Conservation (phyloP, 2,888 invertebrate species). For the Notodonta dromedarius region DNA sequence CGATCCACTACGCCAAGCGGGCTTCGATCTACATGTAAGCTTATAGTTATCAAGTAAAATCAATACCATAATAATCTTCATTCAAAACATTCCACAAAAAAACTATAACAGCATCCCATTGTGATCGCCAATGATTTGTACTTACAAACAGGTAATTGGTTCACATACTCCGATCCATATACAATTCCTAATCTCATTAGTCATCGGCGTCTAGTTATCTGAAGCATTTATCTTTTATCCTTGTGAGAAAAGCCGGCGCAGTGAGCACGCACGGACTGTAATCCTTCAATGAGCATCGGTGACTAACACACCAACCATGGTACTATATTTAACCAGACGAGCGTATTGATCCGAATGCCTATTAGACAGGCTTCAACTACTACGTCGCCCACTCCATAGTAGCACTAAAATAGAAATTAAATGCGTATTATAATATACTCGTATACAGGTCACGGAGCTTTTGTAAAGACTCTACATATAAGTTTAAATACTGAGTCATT, state of each 20-base stretch:
- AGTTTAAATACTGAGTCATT: too few relatives aligned
- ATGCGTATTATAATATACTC: not conserved
- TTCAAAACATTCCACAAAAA: too few relatives aligned
- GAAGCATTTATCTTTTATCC: conserved; percentile 57
- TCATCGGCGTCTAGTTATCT: conserved; percentile 36
- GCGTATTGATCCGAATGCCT: conserved; percentile 37
- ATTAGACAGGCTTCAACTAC: conserved; percentile 30
- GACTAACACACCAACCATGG: conserved; percentile 52
- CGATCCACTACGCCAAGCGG: too few relatives aligned
- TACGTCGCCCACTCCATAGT: conserved; percentile 14
- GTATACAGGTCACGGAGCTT: not conserved
- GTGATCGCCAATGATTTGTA: not conserved
- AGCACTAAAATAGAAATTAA: not conserved
- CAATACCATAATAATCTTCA: too few relatives aligned
- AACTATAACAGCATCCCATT: not conserved
- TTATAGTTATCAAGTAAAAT: too few relatives aligned
- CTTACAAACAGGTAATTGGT: conserved; percentile 3
- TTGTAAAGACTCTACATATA: not conserved
- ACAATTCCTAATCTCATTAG: conserved; percentile 37
- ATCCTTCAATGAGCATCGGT: conserved; percentile 61
- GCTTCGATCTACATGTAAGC: too few relatives aligned
- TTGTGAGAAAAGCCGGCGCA: conserved; percentile 57
- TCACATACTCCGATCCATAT: conserved; percentile 24
- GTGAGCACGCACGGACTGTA: conserved; percentile 41
- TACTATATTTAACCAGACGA: conserved; percentile 50